Evolutionary conservation across 2,113 vertebrate species (phyloP).

Genomic region (Grammatotria lemairii): DNA sequence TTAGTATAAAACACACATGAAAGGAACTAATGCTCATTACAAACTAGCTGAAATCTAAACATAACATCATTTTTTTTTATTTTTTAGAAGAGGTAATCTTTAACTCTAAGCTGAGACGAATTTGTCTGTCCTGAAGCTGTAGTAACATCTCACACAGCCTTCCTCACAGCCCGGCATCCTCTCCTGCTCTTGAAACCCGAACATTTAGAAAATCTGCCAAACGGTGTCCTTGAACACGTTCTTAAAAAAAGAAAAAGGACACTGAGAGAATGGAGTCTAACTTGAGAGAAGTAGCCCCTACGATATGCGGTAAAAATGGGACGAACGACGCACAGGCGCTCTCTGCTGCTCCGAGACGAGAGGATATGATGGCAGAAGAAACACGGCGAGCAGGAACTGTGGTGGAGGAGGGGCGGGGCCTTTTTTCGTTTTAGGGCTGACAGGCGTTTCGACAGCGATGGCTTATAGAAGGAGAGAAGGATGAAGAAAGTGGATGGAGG

Average conservation of each 20-base stretch:
- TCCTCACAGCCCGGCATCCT: background rate
- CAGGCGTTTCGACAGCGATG: background rate
- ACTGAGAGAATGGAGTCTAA: background rate
- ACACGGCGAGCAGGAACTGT: background rate
- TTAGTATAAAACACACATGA: conserved; percentile 46
- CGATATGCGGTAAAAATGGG: background rate
- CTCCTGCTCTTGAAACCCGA: background rate
- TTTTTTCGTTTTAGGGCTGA: background rate
- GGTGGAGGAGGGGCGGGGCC: background rate
- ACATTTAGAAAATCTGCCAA: background rate
- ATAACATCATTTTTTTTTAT: background rate
- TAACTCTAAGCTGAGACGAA: background rate
- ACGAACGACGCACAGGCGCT: background rate
- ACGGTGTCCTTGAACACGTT: background rate
- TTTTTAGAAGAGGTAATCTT: conserved; percentile 3
- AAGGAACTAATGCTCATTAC: conserved; percentile 20
- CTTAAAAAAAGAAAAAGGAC: background rate
- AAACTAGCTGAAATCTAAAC: conserved; percentile 28
- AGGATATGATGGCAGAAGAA: background rate
- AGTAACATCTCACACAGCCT: background rate
- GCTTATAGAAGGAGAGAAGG: background rate
- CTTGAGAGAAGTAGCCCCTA: background rate
- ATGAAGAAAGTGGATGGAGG: background rate
- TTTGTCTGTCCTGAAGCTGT: background rate
- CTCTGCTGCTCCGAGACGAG: background rate